Evolutionary conservation across 2,888 invertebrate species (phyloP), one percentile per base, ranked within the genome.

Genomic region (Luperina nickerlii): DNA sequence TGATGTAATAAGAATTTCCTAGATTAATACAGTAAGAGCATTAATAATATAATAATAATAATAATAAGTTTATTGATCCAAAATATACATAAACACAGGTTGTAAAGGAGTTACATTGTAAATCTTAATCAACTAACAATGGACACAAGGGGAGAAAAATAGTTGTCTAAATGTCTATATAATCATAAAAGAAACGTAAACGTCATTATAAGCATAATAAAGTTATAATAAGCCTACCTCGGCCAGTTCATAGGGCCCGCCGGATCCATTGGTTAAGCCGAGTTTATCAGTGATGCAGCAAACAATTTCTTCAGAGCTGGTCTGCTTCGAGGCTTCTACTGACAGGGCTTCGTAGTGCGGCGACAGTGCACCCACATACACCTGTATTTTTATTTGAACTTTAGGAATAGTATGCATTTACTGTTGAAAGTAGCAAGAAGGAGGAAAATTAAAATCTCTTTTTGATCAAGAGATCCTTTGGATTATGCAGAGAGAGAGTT

Each of bases 271-370:
- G 83, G 94, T 95, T 76, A 97, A 92, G 91, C 95, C 96, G 70
- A 97, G 96, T 90, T 97, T 97, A 91, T 98, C 98, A 84, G 98
- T 98, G 88, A 99, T 99, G 94, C 99, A 99, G 89, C 98, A 98
- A 81, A 99, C 98, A 91, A 99, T 98, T 96, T 99, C 99, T 91
- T 99, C 98, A 0, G 99, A 98, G 89, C 99, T 98, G 81, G 99
- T 99, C 95, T 98, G 98, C 94, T 99, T 99, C 88, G 98, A 98
- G 79, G 99, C 98, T 96, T 99, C 99, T 89, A 99, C 98, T 78
- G 98, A 98, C 86, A 99, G 97, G 86, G 98, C 98, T 96, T 99
- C 99, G 97, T 98, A 99, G 95, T 98, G 98, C 90, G 98, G 98
- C 91, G 98, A 98, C 92, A 99, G 97, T 90, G 98, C 98, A 91